Evolutionary conservation across 2,888 invertebrate species (phyloP).

Genomic region (Dysmachus trigonus): DNA sequence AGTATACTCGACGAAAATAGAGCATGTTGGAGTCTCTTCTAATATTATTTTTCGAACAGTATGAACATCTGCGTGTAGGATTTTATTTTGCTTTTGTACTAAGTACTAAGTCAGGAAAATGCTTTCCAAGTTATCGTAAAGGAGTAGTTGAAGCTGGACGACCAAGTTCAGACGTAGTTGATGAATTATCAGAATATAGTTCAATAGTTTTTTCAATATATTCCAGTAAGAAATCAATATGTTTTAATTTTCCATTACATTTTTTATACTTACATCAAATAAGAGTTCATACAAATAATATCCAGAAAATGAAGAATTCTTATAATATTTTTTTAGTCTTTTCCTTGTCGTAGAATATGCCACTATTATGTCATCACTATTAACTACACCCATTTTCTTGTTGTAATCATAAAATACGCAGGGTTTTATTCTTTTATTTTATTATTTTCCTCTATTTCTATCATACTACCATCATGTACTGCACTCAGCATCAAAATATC

Average conservation of each 20-base stretch:
- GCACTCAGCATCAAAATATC: neutral
- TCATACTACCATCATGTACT: neutral
- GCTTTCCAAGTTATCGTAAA: neutral
- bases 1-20: neutral
- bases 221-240: neutral
- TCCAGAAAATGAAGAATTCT: conserved; percentile 16
- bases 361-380: neutral
- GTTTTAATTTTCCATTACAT: neutral
- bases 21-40: neutral
- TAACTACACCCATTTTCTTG: conserved; percentile 12
- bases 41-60: conserved; percentile 20
- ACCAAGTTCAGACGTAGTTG: conserved; percentile 31
- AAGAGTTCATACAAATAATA: neutral
- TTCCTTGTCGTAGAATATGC: conserved; percentile 18
- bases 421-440: neutral
- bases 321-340: conserved; percentile 19
- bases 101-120: neutral
- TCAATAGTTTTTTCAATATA: neutral
- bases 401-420: neutral
- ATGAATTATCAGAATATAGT: conserved; percentile 22
- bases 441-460: neutral
- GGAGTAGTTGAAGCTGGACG: neutral
- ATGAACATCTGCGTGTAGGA: conserved; percentile 19
- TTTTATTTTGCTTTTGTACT: conserved; percentile 24
- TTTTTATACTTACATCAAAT: neutral